These are phyloP conservation scores for Dynastes tityus DNA, from an alignment of 2,888 invertebrate genomes.

Conservation along the genomic window DNA sequence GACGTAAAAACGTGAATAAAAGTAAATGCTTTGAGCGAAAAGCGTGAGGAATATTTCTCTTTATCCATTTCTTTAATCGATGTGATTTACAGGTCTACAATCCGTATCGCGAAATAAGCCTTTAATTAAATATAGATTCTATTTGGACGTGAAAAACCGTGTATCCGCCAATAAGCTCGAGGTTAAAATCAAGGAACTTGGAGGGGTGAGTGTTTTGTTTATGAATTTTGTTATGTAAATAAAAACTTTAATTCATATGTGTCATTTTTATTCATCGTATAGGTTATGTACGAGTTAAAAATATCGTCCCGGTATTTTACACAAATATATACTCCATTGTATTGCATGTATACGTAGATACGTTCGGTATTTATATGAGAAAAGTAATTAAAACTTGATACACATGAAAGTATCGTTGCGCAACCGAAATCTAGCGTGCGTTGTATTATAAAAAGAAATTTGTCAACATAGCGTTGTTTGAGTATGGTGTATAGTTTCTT, in stretches of 20 bases:
- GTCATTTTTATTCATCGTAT: conserved; percentile 37
- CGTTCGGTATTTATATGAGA: conserved; percentile 5
- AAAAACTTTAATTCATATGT: conserved; percentile 39
- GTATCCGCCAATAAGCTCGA: conserved; percentile 78
- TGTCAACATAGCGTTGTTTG: conserved; percentile 47
- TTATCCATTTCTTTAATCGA: conserved; percentile 26
- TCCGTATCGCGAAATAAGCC: conserved; percentile 69
- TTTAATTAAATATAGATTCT: conserved; percentile 81
- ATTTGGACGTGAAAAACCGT: conserved; percentile 84
- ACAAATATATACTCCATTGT: background rate
- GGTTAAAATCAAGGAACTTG: conserved; percentile 80
- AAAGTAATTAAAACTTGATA: conserved; percentile 31
- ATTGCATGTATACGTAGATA: background rate
- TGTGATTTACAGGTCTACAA: conserved; percentile 48
- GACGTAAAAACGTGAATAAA: conserved; percentile 55
- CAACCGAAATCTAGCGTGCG: conserved; percentile 43
- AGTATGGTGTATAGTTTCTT: background rate
- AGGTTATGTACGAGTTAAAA: conserved; percentile 44
- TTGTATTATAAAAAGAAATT: conserved; percentile 48
- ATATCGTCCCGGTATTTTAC: background rate
- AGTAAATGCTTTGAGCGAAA: conserved; percentile 50
- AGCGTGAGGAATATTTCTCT: conserved; percentile 13
- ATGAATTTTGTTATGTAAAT: conserved; percentile 50
- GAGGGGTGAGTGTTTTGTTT: conserved; percentile 76
- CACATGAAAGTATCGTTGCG: conserved; percentile 51